Conservation (phyloP, 2,113 vertebrate species). For the Herpailurus yagouaroundi region DNA sequence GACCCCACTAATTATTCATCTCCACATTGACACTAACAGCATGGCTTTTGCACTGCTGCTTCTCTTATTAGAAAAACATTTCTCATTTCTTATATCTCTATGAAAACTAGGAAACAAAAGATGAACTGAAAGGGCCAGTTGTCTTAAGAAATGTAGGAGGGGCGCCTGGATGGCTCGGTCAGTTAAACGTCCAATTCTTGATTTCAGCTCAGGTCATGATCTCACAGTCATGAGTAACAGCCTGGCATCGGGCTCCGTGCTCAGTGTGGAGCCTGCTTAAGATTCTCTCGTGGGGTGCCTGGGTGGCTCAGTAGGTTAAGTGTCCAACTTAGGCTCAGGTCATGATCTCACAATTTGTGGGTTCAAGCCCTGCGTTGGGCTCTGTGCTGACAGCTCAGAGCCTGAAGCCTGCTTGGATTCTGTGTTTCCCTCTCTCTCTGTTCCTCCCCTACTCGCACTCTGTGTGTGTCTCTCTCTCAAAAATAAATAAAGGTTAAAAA, state of each 20-base stretch:
- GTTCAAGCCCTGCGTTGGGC: too few relatives aligned
- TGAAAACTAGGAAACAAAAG: neutral
- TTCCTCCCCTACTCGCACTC: neutral
- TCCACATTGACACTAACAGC: neutral
- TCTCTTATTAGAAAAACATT: neutral
- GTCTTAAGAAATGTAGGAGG: neutral
- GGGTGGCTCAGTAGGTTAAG: too few relatives aligned
- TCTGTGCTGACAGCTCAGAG: too few relatives aligned
- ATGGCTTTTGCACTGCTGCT: neutral
- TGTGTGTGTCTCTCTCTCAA: neutral
- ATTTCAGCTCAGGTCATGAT: neutral
- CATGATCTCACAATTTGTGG: too few relatives aligned
- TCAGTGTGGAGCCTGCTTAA: neutral
- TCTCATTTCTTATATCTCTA: neutral
- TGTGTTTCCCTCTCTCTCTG: neutral
- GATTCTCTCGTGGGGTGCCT: too few relatives aligned
- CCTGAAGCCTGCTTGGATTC: too few relatives aligned
- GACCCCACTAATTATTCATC: accelerated
- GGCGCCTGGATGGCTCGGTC: neutral
- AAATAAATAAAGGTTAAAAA: neutral
- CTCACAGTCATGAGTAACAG: neutral
- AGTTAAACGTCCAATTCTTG: neutral
- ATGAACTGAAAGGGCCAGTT: neutral
- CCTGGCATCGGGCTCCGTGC: neutral
- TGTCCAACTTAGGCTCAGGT: too few relatives aligned